phyloP scores from a whole-genome alignment of 2,888 invertebrate species.

The Leptopilina drosophilae region DNA sequence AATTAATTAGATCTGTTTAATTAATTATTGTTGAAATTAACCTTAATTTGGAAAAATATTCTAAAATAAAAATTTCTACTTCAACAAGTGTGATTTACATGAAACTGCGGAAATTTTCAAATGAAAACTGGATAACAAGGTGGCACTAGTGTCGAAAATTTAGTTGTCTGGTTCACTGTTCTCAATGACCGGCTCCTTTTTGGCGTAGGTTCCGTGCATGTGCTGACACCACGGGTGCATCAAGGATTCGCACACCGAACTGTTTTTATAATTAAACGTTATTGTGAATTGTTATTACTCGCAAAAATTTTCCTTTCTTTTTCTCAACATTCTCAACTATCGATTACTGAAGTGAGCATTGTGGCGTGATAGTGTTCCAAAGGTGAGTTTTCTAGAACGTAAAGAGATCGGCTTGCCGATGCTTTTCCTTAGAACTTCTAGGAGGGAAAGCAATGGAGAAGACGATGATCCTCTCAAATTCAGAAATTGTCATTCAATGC shows the following conservation, averaged over 20 bases:
- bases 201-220: slow-evolving; percentile 67
- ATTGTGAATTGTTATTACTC: slow-evolving; percentile 63
- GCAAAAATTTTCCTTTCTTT: slow-evolving; percentile 54
- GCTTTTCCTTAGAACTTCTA: slow-evolving; percentile 56
- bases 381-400: slow-evolving; percentile 54
- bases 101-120: background rate
- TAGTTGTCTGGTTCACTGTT: slow-evolving; percentile 13
- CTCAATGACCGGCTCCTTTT: slow-evolving; percentile 55
- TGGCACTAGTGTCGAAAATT: background rate
- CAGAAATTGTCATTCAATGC: background rate
- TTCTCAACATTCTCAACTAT: slow-evolving; percentile 51
- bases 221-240: slow-evolving; percentile 70
- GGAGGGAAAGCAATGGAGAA: slow-evolving; percentile 51
- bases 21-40: background rate
- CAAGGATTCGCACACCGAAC: slow-evolving; percentile 64
- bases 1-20: background rate
- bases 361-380: slow-evolving; percentile 51
- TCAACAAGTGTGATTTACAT: background rate
- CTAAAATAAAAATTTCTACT: background rate
- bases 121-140: background rate
- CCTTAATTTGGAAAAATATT: background rate
- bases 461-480: slow-evolving; percentile 32
- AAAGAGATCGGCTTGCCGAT: slow-evolving; percentile 56
- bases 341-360: slow-evolving; percentile 53
- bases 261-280: slow-evolving; percentile 70